Percentiles rank a stretch among this genome's conserved stretches.
Conservation (phyloP, 2,113 vertebrate species). For the Tinamus guttatus region DNA sequence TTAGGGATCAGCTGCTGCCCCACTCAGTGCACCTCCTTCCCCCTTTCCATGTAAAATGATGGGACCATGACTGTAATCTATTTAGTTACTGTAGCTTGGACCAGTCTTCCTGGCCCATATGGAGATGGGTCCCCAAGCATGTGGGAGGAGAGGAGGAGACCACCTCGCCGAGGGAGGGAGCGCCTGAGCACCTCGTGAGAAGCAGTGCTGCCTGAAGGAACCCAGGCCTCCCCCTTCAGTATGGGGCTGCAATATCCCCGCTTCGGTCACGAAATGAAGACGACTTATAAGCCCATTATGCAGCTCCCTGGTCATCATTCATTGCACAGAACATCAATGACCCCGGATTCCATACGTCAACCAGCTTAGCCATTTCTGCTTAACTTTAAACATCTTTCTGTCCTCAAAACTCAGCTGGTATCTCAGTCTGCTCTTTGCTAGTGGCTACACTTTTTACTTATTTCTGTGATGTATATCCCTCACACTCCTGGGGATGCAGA, state of each 20-base stretch:
- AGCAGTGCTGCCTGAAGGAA: background rate
- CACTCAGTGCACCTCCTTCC: background rate
- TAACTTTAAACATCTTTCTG: background rate
- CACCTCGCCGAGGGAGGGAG: background rate
- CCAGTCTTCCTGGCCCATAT: background rate
- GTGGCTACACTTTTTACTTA: background rate
- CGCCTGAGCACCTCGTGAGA: background rate
- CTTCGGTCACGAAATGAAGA: background rate
- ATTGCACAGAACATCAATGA: slow-evolving; percentile 21
- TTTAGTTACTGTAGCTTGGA: background rate
- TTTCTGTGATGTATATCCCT: background rate
- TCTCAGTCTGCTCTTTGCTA: background rate
- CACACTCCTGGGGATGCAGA: background rate
- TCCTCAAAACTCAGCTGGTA: slow-evolving; percentile 3
- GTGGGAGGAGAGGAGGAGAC: background rate
- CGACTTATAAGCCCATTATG: slow-evolving; percentile 48
- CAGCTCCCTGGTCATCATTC: slow-evolving; percentile 3
- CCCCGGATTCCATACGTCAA: background rate
- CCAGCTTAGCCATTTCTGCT: slow-evolving; percentile 23
- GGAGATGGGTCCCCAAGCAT: background rate
- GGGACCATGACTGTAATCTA: background rate
- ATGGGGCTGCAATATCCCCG: background rate
- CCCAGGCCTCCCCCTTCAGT: background rate
- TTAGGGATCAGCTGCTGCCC: background rate
- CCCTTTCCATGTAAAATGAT: background rate